phyloP scores from a whole-genome alignment of 1,140 invertebrate genomes.

The Saccostrea echinata region DNA sequence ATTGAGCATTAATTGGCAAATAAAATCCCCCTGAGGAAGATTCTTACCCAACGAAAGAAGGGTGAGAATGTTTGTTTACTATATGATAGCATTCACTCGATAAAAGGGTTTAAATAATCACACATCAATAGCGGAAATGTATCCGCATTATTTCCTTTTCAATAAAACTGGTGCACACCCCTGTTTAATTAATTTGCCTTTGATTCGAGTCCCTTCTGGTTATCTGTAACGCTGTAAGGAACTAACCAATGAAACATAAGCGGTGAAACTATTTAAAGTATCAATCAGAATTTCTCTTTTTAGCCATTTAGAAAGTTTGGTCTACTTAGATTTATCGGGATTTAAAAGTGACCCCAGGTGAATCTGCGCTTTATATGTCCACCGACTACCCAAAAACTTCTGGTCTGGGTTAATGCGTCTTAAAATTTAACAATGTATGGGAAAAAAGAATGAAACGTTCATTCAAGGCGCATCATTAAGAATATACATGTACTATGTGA shows the following conservation, averaged over 20 bases:
- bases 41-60: background rate
- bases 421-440: too few relatives aligned
- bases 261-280: background rate
- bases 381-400: too few relatives aligned
- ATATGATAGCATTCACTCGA: conserved; percentile 1
- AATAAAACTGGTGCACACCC: background rate
- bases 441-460: too few relatives aligned
- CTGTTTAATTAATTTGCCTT: background rate
- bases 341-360: background rate
- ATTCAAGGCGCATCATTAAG: too few relatives aligned
- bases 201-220: background rate
- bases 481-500: too few relatives aligned
- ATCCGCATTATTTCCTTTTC: background rate
- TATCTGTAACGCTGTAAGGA: background rate
- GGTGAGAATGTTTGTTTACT: conserved; percentile 20
- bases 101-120: conserved; percentile 17
- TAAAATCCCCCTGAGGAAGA: background rate
- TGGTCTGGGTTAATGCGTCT: too few relatives aligned
- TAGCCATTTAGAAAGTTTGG: too few relatives aligned
- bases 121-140: conserved; percentile 13
- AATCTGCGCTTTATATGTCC: background rate
- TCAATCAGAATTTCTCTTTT: background rate
- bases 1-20: background rate
- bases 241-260: background rate
- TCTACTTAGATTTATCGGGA: too few relatives aligned